Conservation (phyloP, 2,888 invertebrate genomes). For the Hirtodrosophila confusa region DNA sequence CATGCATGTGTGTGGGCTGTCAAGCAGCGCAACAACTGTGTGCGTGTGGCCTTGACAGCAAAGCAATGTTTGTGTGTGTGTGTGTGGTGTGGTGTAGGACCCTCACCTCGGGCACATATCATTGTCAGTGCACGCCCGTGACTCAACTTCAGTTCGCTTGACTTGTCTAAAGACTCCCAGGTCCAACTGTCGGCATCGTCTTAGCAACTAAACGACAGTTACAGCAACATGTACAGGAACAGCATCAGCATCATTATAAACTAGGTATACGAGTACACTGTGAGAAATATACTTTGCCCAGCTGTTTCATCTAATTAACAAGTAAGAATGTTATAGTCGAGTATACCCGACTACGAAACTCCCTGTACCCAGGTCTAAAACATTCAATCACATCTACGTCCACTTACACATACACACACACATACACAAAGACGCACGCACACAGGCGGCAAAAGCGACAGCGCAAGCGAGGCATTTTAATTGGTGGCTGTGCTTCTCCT, state of each 20-base stretch:
- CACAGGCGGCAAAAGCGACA: too few relatives aligned
- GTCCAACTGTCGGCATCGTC: slow-evolving; percentile 75
- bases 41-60: slow-evolving; percentile 49
- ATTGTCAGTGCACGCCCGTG: slow-evolving; percentile 71
- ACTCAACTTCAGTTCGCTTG: slow-evolving; percentile 73
- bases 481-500: too few relatives aligned
- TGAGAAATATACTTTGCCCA: slow-evolving; percentile 19
- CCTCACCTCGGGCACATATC: slow-evolving; percentile 64
- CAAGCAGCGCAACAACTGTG: slow-evolving; percentile 44
- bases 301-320: too few relatives aligned
- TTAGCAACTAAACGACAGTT: slow-evolving; percentile 74
- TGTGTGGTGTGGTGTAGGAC: slow-evolving; percentile 17
- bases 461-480: too few relatives aligned
- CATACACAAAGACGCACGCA: too few relatives aligned
- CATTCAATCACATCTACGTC: too few relatives aligned
- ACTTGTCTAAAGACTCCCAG: slow-evolving; percentile 73
- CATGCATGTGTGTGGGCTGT: slow-evolving; percentile 9
- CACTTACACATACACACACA: too few relatives aligned
- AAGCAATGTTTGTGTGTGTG: slow-evolving; percentile 7
- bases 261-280: slow-evolving; percentile 50
- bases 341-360: too few relatives aligned
- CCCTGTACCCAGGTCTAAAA: too few relatives aligned
- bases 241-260: slow-evolving; percentile 69
- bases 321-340: too few relatives aligned
- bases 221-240: slow-evolving; percentile 29